Base-by-base conservation (phyloP, 2,113 vertebrate genomes). In the Polypterus bichir region DNA sequence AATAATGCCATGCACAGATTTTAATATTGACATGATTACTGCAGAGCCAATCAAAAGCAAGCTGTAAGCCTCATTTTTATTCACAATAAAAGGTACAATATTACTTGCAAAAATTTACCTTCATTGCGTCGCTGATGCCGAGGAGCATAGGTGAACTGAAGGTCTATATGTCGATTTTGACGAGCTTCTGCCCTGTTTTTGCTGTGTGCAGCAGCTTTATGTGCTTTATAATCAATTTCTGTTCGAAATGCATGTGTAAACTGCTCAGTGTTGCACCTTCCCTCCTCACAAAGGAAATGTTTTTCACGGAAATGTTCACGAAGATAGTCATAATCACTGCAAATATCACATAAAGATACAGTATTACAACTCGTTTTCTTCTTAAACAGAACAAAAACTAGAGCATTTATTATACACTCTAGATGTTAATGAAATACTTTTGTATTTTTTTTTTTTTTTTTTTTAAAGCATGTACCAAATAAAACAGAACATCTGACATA, bases 211-310 rank as follows among this genome's bases (percentile, higher is more conserved):
- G 90, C 76, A 0, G 83, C 96, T 71, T 89, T 92, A 79, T 99
- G 95, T 0, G 95, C 96, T 72, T 98, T 98, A 75, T 92, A 96
- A 79, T 99, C 96, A 1, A 99, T 99, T 71, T 99, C 95, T 0
- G 89, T 83, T 73, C 93, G 92, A 81, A 98, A 99, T 47, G 95
- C 96, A 0, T 98, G 94, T 0, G 93, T 98, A 70, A 99, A 98
- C 79, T 96, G 93, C 69, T 99, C 95, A 0, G 83, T 76, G 77
- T 83, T 89, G 70, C 96, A 99, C 53, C 85, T 86, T 0, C 93
- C 95, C 74, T 99, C 96, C 74, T 99, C 93, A 0, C 96, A 99
- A 47, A 99, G 84, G 66, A 92, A 98, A 74, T 99, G 96, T 71
- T 91, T 89, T 63, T 96, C 91, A 0, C 90, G 84, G 82, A 99